Evolutionary conservation across 2,113 vertebrate genomes (phyloP).

Genomic region (Amphilophus citrinellus): DNA sequence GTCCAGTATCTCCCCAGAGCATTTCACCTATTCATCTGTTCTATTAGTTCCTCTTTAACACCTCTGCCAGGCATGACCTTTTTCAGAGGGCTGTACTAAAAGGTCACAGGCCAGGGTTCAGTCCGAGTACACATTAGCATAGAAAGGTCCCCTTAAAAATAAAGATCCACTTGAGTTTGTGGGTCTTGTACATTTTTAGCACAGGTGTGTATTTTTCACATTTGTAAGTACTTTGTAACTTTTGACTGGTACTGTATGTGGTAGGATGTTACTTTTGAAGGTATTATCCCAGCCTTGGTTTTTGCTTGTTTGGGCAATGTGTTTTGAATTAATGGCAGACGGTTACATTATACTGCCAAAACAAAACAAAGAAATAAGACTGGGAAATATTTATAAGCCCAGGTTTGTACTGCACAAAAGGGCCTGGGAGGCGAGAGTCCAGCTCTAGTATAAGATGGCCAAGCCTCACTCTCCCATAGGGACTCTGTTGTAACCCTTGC

Average conservation of each 20-base stretch:
- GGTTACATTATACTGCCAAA: constrained; percentile 30
- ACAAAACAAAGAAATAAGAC: constrained; percentile 49
- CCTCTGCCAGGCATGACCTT: constrained; percentile 63
- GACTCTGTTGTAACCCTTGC: constrained; percentile 55
- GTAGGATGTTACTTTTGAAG: background rate
- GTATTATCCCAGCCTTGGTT: constrained; percentile 1
- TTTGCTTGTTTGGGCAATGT: constrained; percentile 6
- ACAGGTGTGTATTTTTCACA: background rate
- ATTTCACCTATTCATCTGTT: constrained; percentile 61
- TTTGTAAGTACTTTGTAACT: background rate
- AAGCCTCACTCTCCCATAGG: constrained; percentile 52
- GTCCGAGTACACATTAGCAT: constrained; percentile 77
- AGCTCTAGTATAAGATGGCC: background rate
- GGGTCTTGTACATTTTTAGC: background rate
- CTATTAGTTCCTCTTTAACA: constrained; percentile 82
- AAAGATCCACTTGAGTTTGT: constrained; percentile 1
- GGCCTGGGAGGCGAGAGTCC: constrained; percentile 42
- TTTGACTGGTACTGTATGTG: background rate
- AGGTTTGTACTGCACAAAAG: constrained; percentile 29
- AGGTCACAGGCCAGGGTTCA: constrained; percentile 79
- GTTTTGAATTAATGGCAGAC: constrained; percentile 18
- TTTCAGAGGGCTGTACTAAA: constrained; percentile 9
- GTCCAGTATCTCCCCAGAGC: constrained; percentile 51
- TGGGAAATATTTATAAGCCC: constrained; percentile 47
- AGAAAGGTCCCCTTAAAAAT: constrained; percentile 21